A percentile compares a stretch with the other conserved stretches of the same genome.
Evolutionary conservation across 2,888 invertebrate species (phyloP).

Genomic region (Pedicia rivosa): DNA sequence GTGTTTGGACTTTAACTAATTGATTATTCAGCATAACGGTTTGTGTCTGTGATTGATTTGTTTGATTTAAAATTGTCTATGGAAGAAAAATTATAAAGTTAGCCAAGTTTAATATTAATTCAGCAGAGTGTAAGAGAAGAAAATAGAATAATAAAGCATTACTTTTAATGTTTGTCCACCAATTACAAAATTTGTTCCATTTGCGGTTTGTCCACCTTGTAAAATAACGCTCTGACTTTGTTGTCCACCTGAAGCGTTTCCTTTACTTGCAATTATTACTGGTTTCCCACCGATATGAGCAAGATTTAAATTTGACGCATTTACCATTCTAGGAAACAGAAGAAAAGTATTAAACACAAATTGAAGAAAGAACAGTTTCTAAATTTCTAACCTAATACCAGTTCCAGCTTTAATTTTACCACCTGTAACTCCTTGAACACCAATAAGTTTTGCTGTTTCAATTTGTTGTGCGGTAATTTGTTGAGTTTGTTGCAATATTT

Average conservation of each 20-base stretch:
- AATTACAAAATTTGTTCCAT: conserved; percentile 20
- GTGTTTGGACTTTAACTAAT: conserved; percentile 22
- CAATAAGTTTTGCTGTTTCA: conserved; percentile 33
- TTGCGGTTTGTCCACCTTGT: conserved; percentile 16
- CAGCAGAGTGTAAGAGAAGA: too few relatives aligned
- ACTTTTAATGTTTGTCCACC: conserved; percentile 28
- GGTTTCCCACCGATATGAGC: conserved; percentile 40
- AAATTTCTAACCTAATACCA: too few relatives aligned
- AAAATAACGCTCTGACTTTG: conserved; percentile 30
- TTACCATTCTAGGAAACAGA: too few relatives aligned
- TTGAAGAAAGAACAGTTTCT: too few relatives aligned
- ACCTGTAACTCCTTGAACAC: conserved; percentile 17
- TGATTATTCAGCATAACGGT: conserved; percentile 31
- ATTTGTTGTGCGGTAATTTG: conserved; percentile 26
- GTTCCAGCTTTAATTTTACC: conserved; percentile 11
- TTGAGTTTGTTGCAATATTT: conserved; percentile 15
- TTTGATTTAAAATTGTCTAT: too few relatives aligned
- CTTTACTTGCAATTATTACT: conserved; percentile 35
- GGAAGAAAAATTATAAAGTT: too few relatives aligned
- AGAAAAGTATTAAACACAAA: too few relatives aligned
- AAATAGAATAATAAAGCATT: too few relatives aligned
- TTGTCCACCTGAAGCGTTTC: conserved; percentile 7
- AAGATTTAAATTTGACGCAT: conserved; percentile 31
- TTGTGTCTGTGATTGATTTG: conserved; percentile 22
- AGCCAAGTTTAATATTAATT: too few relatives aligned